Evolutionary conservation across 1,140 invertebrate species (phyloP).

Genomic region (Mylabris phalerata): DNA sequence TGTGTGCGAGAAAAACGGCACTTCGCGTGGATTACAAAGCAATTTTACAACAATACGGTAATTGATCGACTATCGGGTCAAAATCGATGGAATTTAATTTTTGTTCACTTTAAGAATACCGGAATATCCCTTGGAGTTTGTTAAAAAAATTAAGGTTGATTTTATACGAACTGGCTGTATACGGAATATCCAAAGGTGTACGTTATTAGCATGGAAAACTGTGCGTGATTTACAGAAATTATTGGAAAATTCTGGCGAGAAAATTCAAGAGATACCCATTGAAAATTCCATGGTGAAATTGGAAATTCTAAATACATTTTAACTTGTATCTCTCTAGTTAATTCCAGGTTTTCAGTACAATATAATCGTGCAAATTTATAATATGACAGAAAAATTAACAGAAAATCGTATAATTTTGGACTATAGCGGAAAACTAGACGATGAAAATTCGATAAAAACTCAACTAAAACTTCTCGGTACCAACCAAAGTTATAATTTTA

Average conservation of each 20-base stretch:
- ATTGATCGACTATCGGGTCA: neutral
- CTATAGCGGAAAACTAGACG: too few species aligned
- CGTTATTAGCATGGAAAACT: constrained; percentile 19
- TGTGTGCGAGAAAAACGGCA: constrained; percentile 11
- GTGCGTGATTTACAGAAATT: constrained; percentile 17
- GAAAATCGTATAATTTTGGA: too few species aligned
- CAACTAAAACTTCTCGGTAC: neutral
- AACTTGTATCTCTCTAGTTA: constrained; percentile 11
- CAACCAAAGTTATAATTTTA: neutral
- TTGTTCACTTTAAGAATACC: too few species aligned
- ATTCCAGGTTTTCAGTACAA: constrained; percentile 17
- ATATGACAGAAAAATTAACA: too few species aligned
- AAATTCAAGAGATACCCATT: constrained; percentile 11
- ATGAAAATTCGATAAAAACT: too few species aligned
- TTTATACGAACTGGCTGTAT: constrained; percentile 7
- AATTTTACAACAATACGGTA: constrained; percentile 16
- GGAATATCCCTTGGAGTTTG: neutral
- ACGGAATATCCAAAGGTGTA: constrained; percentile 11
- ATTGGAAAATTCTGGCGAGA: constrained; percentile 7
- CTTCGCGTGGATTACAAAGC: neutral
- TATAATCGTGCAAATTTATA: constrained; percentile 9
- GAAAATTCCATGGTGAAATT: constrained; percentile 15
- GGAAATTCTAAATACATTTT: neutral
- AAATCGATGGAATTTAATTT: too few species aligned
- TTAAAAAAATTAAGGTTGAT: constrained; percentile 18